phyloP scores from a whole-genome alignment of 2,888 invertebrate genomes.

The Spodoptera littoralis region DNA sequence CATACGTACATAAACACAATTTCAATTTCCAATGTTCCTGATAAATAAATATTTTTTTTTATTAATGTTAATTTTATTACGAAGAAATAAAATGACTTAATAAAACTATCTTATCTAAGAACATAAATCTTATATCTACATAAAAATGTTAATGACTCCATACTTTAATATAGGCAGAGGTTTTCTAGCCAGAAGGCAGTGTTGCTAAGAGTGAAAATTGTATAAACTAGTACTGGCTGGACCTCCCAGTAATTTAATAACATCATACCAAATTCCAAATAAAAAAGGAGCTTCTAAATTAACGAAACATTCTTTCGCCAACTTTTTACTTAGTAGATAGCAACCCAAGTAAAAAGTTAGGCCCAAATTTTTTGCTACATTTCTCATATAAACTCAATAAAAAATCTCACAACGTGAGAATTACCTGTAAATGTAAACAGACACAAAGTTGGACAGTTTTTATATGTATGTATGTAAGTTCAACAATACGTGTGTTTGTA shows the following conservation, averaged over 20 bases:
- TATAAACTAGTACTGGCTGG: neutral
- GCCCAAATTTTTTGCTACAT: constrained; percentile 5
- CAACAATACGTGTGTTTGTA: too few relatives aligned
- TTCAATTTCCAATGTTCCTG: too few relatives aligned
- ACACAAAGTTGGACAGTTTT: constrained; percentile 1
- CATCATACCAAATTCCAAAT: constrained; percentile 26
- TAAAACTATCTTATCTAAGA: too few relatives aligned
- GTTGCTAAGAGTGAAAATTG: neutral
- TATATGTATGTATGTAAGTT: too few relatives aligned
- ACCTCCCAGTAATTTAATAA: constrained; percentile 21
- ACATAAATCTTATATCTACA: too few relatives aligned
- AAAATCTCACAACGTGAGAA: neutral
- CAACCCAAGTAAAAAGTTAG: constrained; percentile 13
- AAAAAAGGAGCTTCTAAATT: constrained; percentile 30
- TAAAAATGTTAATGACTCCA: too few relatives aligned
- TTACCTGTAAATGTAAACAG: neutral
- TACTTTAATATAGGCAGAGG: too few relatives aligned
- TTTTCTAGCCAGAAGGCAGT: too few relatives aligned
- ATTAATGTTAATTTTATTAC: too few relatives aligned
- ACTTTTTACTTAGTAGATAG: constrained; percentile 29
- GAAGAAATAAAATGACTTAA: too few relatives aligned
- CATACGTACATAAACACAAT: too few relatives aligned
- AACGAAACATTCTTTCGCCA: constrained; percentile 33
- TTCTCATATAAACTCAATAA: neutral
- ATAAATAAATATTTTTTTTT: too few relatives aligned